phyloP scores from a whole-genome alignment of 2,888 invertebrate genomes.

The Zelleria hepariella region DNA sequence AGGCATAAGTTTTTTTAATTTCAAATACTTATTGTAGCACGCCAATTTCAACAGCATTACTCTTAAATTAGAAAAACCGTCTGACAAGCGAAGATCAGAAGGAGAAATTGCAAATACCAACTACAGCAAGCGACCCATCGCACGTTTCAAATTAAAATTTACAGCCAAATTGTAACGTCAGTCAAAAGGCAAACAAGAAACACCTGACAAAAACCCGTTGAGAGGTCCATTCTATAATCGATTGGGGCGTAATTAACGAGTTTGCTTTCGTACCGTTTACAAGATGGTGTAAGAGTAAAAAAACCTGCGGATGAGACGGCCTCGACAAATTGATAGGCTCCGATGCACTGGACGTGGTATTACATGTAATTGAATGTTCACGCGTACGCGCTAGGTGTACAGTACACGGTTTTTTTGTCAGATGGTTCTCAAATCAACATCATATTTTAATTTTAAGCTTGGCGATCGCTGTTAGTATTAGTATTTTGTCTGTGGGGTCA shows the following conservation, averaged over 20 bases:
- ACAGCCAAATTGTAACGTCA: slow-evolving; percentile 8
- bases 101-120: background rate
- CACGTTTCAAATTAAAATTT: slow-evolving; percentile 3
- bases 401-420: background rate
- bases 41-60: too few relatives aligned
- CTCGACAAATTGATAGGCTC: slow-evolving; percentile 49
- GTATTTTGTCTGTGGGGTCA: too few relatives aligned
- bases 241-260: slow-evolving; percentile 58
- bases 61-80: background rate
- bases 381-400: slow-evolving; percentile 20
- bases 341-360: slow-evolving; percentile 38
- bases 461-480: too few relatives aligned
- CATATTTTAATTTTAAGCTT: too few relatives aligned
- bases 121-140: background rate
- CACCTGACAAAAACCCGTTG: slow-evolving; percentile 14
- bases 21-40: too few relatives aligned
- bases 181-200: slow-evolving; percentile 8
- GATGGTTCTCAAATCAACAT: background rate
- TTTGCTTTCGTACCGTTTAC: slow-evolving; percentile 57
- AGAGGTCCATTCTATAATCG: slow-evolving; percentile 48
- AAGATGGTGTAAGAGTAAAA: slow-evolving; percentile 27
- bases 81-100: background rate
- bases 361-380: slow-evolving; percentile 57
- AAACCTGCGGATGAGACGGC: background rate
- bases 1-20: too few relatives aligned